phyloP scores from a whole-genome alignment of 2,888 invertebrate genomes.

The Micropterix aruncella region DNA sequence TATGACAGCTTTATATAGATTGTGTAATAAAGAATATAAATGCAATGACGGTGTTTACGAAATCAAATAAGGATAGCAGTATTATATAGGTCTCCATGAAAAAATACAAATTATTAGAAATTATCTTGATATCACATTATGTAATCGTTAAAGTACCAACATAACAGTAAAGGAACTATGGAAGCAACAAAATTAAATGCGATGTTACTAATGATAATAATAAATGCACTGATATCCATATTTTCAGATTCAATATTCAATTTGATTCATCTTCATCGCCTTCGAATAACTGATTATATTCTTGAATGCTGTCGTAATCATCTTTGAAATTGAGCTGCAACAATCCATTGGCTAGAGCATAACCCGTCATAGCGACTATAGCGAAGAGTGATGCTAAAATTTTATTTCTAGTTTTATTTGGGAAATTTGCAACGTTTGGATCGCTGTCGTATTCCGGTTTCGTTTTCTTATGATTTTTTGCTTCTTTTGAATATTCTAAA shows the following conservation, averaged over 20 bases:
- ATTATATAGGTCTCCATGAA: no score
- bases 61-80: no score
- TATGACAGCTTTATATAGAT: no score
- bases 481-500: slow-evolving; percentile 7
- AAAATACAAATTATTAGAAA: no score
- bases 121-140: no score
- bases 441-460: slow-evolving; percentile 34
- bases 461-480: slow-evolving; percentile 24
- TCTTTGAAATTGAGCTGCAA: slow-evolving; percentile 37
- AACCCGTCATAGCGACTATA: slow-evolving; percentile 53
- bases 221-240: neutral
- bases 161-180: no score
- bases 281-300: slow-evolving; percentile 38
- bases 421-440: slow-evolving; percentile 44
- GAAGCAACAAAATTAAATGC: neutral
- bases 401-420: slow-evolving; percentile 52
- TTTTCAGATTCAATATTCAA: neutral
- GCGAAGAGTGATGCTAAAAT: slow-evolving; percentile 53
- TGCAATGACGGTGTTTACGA: no score
- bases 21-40: no score
- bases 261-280: slow-evolving; percentile 28
- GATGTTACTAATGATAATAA: neutral
- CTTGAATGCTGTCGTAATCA: slow-evolving; percentile 27
- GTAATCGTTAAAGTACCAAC: no score
- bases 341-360: slow-evolving; percentile 53